Conservation (phyloP, 2,113 vertebrate genomes). For the Mesembrinibis cayennensis region DNA sequence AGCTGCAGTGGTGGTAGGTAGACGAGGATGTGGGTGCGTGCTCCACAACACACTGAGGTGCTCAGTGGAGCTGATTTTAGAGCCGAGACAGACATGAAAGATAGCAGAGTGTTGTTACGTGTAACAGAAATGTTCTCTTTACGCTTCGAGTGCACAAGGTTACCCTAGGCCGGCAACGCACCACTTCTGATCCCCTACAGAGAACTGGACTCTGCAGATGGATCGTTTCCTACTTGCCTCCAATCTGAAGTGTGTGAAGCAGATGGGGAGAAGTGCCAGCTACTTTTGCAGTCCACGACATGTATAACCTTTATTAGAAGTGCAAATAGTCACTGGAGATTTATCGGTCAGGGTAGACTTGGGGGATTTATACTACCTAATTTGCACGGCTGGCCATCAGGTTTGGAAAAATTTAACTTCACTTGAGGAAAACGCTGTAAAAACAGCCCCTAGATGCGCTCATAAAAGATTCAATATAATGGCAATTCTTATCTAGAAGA, state of each 20-base stretch:
- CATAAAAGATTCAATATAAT: neutral
- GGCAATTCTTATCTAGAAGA: neutral
- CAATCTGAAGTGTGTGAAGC: neutral
- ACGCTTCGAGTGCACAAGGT: fast-evolving
- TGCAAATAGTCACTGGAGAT: neutral
- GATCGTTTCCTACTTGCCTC: neutral
- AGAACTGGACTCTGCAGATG: neutral
- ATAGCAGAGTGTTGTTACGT: neutral
- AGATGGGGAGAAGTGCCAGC: neutral
- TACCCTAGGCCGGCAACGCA: neutral
- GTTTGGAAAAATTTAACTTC: neutral
- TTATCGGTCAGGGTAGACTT: neutral
- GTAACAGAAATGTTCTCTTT: neutral
- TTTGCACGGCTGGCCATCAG: neutral
- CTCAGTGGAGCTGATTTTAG: neutral
- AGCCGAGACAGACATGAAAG: neutral
- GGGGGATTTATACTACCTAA: neutral
- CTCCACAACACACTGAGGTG: neutral
- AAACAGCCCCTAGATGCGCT: neutral
- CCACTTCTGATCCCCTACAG: neutral
- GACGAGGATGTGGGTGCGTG: neutral
- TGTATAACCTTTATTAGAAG: neutral
- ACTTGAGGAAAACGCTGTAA: neutral
- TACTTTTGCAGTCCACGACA: neutral
- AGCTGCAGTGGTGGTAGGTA: neutral